Evolutionary conservation across 2,113 vertebrate genomes (phyloP).

Genomic region (Oreochromis spilurus): DNA sequence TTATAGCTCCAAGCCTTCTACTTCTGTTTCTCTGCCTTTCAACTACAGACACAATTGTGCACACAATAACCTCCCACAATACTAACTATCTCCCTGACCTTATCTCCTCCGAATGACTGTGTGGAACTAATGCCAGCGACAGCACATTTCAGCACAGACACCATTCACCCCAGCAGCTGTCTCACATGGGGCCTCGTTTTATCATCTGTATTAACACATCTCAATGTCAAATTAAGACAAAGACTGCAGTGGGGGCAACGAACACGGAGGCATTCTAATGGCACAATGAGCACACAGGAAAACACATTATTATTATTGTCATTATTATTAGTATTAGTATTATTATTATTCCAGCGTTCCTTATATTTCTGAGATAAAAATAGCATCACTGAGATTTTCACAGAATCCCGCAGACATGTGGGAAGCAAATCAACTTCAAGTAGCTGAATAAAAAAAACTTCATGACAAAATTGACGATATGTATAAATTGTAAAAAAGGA

Average conservation of each 20-base stretch:
- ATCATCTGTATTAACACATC: slow-evolving; percentile 2
- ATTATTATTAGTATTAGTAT: background rate
- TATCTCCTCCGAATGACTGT: slow-evolving; percentile 33
- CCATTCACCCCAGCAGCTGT: slow-evolving; percentile 12
- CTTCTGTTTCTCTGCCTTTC: background rate
- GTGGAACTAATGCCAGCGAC: slow-evolving; percentile 25
- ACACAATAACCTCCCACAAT: slow-evolving; percentile 11
- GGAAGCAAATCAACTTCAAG: background rate
- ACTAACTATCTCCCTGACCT: slow-evolving; percentile 35
- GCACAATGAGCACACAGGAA: background rate
- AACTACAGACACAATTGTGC: background rate
- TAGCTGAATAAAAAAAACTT: background rate
- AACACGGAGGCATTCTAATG: background rate
- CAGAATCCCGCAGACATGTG: background rate
- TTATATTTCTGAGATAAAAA: fast-evolving
- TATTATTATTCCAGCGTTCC: background rate
- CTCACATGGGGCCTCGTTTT: background rate
- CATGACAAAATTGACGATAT: background rate
- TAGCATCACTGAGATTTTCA: background rate
- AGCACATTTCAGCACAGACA: slow-evolving; percentile 29
- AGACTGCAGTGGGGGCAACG: background rate
- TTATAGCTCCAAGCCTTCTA: slow-evolving; percentile 20
- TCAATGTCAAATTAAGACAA: slow-evolving; percentile 46
- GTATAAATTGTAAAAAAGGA: background rate
- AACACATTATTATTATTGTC: background rate